Percentiles rank a stretch among this genome's conserved stretches.
Conservation (phyloP, 2,888 invertebrate genomes). For the Strigamia transsilvanica region DNA sequence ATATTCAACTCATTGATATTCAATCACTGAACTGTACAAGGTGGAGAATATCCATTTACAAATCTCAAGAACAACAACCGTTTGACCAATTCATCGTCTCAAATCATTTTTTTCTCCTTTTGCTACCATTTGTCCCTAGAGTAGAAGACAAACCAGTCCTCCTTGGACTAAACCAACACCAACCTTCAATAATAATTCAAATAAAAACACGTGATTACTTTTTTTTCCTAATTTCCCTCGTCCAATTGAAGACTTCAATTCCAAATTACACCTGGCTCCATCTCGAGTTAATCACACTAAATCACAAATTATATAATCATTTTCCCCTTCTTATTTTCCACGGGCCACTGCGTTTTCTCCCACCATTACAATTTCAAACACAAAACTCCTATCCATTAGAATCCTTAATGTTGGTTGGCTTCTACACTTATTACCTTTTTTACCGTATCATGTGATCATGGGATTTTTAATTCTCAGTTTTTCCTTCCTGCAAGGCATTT, state of each 20-base stretch:
- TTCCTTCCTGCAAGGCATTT: constrained; percentile 2
- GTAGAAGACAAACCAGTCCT: constrained; percentile 20
- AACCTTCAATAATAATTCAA: constrained; percentile 25
- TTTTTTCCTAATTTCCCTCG: not conserved
- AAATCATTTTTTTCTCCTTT: not conserved
- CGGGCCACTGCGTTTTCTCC: not conserved
- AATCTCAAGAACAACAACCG: not conserved
- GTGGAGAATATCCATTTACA: not conserved
- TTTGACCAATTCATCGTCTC: constrained; percentile 2
- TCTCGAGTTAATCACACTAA: constrained; percentile 23
- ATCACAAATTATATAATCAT: constrained; percentile 26
- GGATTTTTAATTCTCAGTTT: constrained; percentile 7
- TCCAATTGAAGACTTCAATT: not conserved
- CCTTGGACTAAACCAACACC: constrained; percentile 20
- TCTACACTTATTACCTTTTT: constrained; percentile 20
- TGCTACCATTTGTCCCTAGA: not conserved
- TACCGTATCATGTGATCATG: not conserved
- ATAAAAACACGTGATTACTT: not conserved
- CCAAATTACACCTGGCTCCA: constrained; percentile 12
- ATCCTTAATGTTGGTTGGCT: constrained; percentile 20
- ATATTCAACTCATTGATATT: not conserved
- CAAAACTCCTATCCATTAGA: constrained; percentile 20
- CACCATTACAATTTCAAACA: constrained; percentile 26
- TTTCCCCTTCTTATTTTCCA: not conserved
- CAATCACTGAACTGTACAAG: not conserved